A percentile compares a stretch with the other conserved stretches of the same genome.
Evolutionary conservation across 2,113 vertebrate species (phyloP).

Genomic region (Caloenas nicobarica): DNA sequence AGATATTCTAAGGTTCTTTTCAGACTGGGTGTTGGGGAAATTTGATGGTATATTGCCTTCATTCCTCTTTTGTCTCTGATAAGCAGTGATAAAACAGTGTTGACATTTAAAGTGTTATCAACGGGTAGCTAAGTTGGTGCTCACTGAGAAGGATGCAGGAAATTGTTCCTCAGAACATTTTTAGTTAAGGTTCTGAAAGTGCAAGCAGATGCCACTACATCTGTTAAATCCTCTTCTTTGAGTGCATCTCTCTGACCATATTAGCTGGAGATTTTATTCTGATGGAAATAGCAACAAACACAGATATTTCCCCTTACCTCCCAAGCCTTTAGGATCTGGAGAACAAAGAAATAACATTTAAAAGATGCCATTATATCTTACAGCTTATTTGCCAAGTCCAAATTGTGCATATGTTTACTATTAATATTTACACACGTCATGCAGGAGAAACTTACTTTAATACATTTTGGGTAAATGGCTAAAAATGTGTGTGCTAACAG

Average conservation of each 20-base stretch:
- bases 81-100: background rate
- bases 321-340: background rate
- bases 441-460: background rate
- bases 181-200: slow-evolving; percentile 43
- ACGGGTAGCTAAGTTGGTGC: background rate
- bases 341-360: background rate
- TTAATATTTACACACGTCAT: background rate
- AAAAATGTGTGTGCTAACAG: background rate
- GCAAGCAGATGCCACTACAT: slow-evolving; percentile 43
- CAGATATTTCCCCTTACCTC: background rate
- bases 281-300: background rate
- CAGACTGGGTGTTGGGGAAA: background rate
- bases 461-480: background rate
- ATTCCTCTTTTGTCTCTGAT: background rate
- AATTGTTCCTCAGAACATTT: background rate
- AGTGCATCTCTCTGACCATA: accelerated
- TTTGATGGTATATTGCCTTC: background rate
- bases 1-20: background rate
- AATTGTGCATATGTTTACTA: background rate
- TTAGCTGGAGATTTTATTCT: background rate
- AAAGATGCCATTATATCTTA: background rate
- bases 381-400: background rate
- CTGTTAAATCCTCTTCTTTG: slow-evolving; percentile 16
- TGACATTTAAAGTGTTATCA: slow-evolving; percentile 45
- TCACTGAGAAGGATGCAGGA: background rate